Base-by-base conservation (phyloP, 1,140 invertebrate species). In the Branchinecta lindahli region DNA sequence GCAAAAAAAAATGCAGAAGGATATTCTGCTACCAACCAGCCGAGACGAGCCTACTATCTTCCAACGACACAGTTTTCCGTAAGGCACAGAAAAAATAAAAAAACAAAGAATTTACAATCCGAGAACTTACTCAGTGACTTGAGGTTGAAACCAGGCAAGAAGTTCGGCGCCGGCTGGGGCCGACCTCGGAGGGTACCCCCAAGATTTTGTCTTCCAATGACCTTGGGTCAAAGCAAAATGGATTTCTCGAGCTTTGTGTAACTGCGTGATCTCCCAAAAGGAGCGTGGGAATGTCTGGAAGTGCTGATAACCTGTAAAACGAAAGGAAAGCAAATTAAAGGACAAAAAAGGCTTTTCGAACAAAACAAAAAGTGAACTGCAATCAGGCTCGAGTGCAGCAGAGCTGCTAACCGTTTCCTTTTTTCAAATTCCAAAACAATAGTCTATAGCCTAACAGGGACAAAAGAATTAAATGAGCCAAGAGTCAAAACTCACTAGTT, bases 201-300 rank as follows among this genome's bases (percentile, higher is more conserved):
- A 98, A 71, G 87, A 85, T 75, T 91, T 84, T 79, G 96, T 87
- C 71, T 88, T 85, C 95, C 95, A 99, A 67, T 93, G 80, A 6
- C 95, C 95, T 79, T 94, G 89, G 0, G 94, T 96, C 69, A 98
- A 82, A 71, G 87, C 88, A 46, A 98, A 82, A 78, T 97, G 92
- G 8, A 99, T 79, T 78, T 98, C 95, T 77, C 91, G 86, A 0
- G 98, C 85, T 76, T 87, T 82, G 77, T 93, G 90, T 18, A 87
- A 83, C 69, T 85, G 82, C 74, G 98, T 83, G n/a, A 98, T 87
- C 82, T 98, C 94, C 46, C 88, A 87, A 66, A 99, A 80, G 1
- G 92, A 86, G 75, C 92, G 85, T 18, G 96, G 94, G 80, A 97
- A 95, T 67, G 96, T 80, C 75, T 89, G 84, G 66, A 87, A 90